Conservation (phyloP, 1,140 invertebrate species). For the Cyrtorhinus lividipennis region DNA sequence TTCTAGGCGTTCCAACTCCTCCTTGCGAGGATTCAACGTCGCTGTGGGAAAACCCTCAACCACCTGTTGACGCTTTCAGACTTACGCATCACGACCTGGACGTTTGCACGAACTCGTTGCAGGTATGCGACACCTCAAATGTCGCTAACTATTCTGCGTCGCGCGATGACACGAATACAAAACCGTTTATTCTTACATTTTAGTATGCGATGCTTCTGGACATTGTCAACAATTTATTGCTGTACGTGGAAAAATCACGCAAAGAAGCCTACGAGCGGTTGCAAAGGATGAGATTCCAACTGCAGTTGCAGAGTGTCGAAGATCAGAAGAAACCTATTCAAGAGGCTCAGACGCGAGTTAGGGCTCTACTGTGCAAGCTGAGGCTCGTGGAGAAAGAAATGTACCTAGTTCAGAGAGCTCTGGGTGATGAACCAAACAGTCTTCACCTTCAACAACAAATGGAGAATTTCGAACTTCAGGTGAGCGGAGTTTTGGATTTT, state of each 20-base stretch:
- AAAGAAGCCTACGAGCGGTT: slow-evolving; percentile 80
- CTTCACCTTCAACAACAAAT: slow-evolving; percentile 47
- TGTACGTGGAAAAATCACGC: slow-evolving; percentile 91
- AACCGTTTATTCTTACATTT: too few relatives aligned
- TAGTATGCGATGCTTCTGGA: slow-evolving; percentile 94
- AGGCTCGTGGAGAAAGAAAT: slow-evolving; percentile 78
- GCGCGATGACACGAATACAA: too few relatives aligned
- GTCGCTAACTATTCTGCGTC: too few relatives aligned
- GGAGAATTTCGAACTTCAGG: slow-evolving; percentile 51
- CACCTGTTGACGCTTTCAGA: slow-evolving; percentile 90
- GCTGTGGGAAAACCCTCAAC: slow-evolving; percentile 61
- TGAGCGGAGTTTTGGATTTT: too few relatives aligned
- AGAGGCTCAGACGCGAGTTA: slow-evolving; percentile 72
- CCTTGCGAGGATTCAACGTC: slow-evolving; percentile 43
- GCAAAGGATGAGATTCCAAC: slow-evolving; percentile 81
- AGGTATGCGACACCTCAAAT: slow-evolving; percentile 34
- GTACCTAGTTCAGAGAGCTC: slow-evolving; percentile 68
- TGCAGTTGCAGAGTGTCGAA: slow-evolving; percentile 75
- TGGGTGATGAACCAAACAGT: slow-evolving; percentile 35
- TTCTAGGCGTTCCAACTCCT: slow-evolving; percentile 47
- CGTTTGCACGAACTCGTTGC: slow-evolving; percentile 90
- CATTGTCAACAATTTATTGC: slow-evolving; percentile 89
- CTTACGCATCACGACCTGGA: slow-evolving; percentile 96
- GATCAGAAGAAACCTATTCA: slow-evolving; percentile 86
- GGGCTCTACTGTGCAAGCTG: slow-evolving; percentile 61